Conservation (phyloP, 2,113 vertebrate species). For the Peromyscus maniculatus region DNA sequence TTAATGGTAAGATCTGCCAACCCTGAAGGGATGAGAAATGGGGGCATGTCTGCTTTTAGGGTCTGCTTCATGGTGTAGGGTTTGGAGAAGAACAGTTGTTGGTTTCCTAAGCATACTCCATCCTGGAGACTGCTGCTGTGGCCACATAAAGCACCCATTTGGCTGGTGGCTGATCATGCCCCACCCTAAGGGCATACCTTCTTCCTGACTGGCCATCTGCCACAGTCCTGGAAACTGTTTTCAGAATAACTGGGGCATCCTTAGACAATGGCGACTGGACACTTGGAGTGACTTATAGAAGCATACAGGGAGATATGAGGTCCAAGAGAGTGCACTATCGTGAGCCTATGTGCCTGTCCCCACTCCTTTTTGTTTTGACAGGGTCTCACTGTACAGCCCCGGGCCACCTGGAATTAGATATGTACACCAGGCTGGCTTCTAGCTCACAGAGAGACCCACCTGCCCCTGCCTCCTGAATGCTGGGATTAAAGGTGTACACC, state of each 20-base stretch:
- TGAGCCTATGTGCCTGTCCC: background rate
- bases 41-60: background rate
- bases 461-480: background rate
- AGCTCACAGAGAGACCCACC: background rate
- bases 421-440: background rate
- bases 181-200: background rate
- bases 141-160: background rate
- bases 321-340: background rate
- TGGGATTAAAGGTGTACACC: background rate
- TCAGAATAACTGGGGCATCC: background rate
- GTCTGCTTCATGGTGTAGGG: background rate
- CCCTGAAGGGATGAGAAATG: background rate
- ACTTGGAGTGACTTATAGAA: background rate
- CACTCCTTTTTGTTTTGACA: background rate
- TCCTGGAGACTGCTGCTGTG: background rate
- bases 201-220: conserved; percentile 17
- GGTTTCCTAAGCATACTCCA: background rate
- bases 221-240: background rate
- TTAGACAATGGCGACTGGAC: background rate
- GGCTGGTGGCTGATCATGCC: background rate
- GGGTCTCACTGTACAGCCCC: background rate
- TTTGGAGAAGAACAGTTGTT: background rate
- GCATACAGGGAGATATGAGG: background rate
- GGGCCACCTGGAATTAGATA: background rate
- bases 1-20: conserved; percentile 70